Evolutionary conservation across 2,797 vertebrate species (phyloP), one percentile per base, ranked within the genome.

Genomic region (Mus caroli): DNA sequence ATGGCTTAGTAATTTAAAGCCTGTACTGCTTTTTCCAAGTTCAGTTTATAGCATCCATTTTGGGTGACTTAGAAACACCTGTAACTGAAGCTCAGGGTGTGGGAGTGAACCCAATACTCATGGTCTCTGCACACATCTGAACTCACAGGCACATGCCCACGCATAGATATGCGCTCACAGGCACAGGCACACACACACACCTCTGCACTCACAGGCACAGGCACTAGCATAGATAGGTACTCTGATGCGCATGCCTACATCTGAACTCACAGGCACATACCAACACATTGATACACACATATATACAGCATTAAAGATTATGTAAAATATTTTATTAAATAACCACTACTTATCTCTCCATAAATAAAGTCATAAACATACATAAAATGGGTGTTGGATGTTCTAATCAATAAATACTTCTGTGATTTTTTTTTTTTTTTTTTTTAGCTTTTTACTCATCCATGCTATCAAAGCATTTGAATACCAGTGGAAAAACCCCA

Each of bases 351-450:
- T 37, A 73, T 73, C 24, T 40, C 56, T 19, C 50, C 83, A 73
- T 26, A 13, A 62, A 87, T 9, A 46, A 20, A 88, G 19, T n/a
- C 58, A 17, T 37, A 43, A 43, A 15, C 40, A 7, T 20, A 28
- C 24, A 37, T 6, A 37, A 34, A 9, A 40, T 91, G 28, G 31
- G 26, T 54, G 24, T 28, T 88, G 37, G 5, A 28, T 43, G 9
- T 40, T 58, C 52, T 76, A 15, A 58, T 28, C 26, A 76, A 75
- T 83, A 37, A 89, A 69, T 10, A 37, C n/a, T 88, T 20, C 46
- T 83, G 84, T 87, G 17, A 43, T 88, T 82, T 58, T 82, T 58
- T 82, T 58, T 76, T 90, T 84, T 67, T 60, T 86, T 58, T 76
- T 90, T 84, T 67, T 60, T 86, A 50, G 43, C 19, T 67, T 92